Conservation (phyloP, 2,888 invertebrate genomes). For the Daptonema setosum region DNA sequence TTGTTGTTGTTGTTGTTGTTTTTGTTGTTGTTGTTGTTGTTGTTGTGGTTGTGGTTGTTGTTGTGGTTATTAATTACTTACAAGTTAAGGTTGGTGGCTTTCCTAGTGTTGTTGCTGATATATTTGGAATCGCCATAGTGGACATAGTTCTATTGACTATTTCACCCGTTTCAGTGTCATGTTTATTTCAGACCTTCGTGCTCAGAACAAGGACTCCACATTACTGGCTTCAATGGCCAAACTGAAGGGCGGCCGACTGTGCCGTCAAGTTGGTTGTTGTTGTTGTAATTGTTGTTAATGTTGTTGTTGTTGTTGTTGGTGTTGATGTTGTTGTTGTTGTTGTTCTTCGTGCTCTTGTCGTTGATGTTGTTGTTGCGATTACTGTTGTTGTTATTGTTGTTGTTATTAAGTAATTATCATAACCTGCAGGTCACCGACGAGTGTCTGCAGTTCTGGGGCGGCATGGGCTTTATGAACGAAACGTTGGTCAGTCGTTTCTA, state of each 20-base stretch:
- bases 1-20: too few relatives aligned
- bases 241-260: slow-evolving; percentile 35
- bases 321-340: background rate
- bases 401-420: too few relatives aligned
- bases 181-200: slow-evolving; percentile 16
- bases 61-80: too few relatives aligned
- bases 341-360: background rate
- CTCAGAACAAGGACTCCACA: slow-evolving; percentile 34
- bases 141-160: too few relatives aligned
- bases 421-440: background rate
- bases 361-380: background rate
- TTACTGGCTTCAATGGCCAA: slow-evolving; percentile 38
- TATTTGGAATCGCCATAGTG: too few relatives aligned
- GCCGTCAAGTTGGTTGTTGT: slow-evolving; percentile 27
- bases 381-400: background rate
- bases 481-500: slow-evolving; percentile 29
- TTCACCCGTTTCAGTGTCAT: too few relatives aligned
- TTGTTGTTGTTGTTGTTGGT: background rate
- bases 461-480: slow-evolving; percentile 37
- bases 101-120: too few relatives aligned
- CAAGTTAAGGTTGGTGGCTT: too few relatives aligned
- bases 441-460: slow-evolving; percentile 36
- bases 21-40: too few relatives aligned
- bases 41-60: too few relatives aligned
- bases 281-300: background rate